These are phyloP conservation scores for Andrena dorsata DNA, from an alignment of 2,888 invertebrate species.

Conservation along the genomic window DNA sequence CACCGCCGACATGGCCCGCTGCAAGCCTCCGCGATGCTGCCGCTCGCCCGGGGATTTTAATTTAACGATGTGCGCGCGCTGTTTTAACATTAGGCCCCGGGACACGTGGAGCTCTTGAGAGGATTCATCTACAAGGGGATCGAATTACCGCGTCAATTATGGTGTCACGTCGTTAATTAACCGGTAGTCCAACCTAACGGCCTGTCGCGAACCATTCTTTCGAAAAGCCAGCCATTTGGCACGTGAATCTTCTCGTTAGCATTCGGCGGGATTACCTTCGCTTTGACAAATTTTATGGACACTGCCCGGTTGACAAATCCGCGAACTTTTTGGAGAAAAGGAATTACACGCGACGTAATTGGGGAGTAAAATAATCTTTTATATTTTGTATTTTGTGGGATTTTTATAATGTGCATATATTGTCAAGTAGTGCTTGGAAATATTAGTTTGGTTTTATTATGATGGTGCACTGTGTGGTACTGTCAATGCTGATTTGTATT, in stretches of 20 bases:
- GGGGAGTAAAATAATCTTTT: no score
- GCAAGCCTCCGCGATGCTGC: conserved; percentile 45
- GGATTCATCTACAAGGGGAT: conserved; percentile 69
- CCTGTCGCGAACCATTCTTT: conserved; percentile 33
- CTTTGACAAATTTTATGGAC: no score
- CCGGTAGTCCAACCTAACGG: conserved; percentile 67
- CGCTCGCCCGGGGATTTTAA: conserved; percentile 75
- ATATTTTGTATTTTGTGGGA: no score
- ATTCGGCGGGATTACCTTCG: not conserved
- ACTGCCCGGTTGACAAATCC: not conserved
- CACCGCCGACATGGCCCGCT: conserved; percentile 56
- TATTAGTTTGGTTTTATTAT: no score
- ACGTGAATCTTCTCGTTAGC: conserved; percentile 44
- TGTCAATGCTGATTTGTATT: no score
- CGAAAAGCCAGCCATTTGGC: conserved; percentile 39
- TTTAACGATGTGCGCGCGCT: conserved; percentile 76
- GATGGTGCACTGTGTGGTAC: no score
- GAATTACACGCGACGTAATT: no score
- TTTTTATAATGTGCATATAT: no score
- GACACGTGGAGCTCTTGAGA: conserved; percentile 38
- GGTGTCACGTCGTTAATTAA: conserved; percentile 79
- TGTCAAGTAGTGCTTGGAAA: no score
- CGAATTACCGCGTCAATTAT: conserved; percentile 78
- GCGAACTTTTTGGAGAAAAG: not conserved
- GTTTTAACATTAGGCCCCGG: conserved; percentile 64